A percentile compares a stretch with the other conserved stretches of the same genome.
Evolutionary conservation across 1,140 invertebrate genomes (phyloP).

Genomic region (Temnothorax curvispinosus): DNA sequence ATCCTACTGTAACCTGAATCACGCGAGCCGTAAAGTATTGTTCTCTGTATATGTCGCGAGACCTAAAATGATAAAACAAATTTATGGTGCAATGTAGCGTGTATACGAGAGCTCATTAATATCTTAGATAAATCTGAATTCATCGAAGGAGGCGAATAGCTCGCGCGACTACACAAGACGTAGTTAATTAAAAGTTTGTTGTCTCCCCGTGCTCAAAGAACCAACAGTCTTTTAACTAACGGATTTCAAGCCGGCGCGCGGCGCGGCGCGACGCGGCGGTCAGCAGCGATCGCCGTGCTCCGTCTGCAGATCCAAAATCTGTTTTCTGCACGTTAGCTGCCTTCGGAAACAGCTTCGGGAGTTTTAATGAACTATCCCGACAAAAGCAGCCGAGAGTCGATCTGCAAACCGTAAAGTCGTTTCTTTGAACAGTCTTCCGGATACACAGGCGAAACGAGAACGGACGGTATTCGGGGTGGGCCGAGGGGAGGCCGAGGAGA

Average conservation of each 20-base stretch:
- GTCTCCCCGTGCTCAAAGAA: slow-evolving; percentile 5
- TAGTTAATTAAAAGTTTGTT: slow-evolving; percentile 55
- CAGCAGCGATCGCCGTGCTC: slow-evolving; percentile 9
- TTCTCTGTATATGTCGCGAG: slow-evolving; percentile 47
- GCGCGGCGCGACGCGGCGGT: neutral
- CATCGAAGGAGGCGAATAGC: slow-evolving; percentile 35
- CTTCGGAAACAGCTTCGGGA: slow-evolving; percentile 35
- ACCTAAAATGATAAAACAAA: slow-evolving; percentile 59
- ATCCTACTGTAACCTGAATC: slow-evolving; percentile 47
- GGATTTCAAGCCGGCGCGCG: neutral
- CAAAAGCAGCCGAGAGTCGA: slow-evolving; percentile 46
- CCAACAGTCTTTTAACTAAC: slow-evolving; percentile 35
- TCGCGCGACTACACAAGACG: neutral
- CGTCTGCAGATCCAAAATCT: slow-evolving; percentile 44
- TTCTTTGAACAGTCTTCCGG: slow-evolving; percentile 49
- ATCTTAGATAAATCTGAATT: slow-evolving; percentile 46
- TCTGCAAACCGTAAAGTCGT: slow-evolving; percentile 48
- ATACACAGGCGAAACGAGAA: slow-evolving; percentile 32
- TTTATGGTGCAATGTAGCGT: slow-evolving; percentile 54
- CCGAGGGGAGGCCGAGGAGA: neutral
- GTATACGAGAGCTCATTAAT: slow-evolving; percentile 48
- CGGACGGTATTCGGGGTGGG: neutral
- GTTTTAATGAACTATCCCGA: slow-evolving; percentile 66
- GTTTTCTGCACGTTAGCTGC: slow-evolving; percentile 6
- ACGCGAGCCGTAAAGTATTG: slow-evolving; percentile 54